Conservation (phyloP, 2,888 invertebrate species). For the Poecilus cupreus region DNA sequence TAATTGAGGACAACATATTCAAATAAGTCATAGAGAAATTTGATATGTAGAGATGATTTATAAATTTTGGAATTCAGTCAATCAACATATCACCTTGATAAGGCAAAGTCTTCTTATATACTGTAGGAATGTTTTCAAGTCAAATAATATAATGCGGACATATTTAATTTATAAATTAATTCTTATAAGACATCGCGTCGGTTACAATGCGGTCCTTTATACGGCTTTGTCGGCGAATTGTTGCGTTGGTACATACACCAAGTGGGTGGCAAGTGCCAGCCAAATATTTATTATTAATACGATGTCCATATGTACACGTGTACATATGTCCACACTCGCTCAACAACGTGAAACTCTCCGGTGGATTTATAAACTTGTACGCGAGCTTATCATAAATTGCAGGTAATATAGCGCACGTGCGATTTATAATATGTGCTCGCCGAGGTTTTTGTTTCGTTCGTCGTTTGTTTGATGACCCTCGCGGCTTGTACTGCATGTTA, state of each 20-base stretch:
- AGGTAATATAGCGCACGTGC: slow-evolving; percentile 22
- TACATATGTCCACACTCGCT: slow-evolving; percentile 21
- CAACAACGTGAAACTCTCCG: not conserved
- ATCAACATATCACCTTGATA: too few relatives aligned
- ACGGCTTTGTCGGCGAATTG: slow-evolving; percentile 38
- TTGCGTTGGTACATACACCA: slow-evolving; percentile 4
- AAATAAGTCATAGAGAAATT: too few relatives aligned
- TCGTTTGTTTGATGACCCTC: slow-evolving; percentile 35
- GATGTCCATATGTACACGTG: slow-evolving; percentile 16
- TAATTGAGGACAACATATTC: too few relatives aligned
- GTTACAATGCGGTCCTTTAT: slow-evolving; percentile 4
- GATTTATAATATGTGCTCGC: slow-evolving; percentile 22
- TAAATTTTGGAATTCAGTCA: too few relatives aligned
- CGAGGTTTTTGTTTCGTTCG: slow-evolving; percentile 24
- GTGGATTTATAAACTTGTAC: slow-evolving; percentile 9
- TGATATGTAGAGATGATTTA: too few relatives aligned
- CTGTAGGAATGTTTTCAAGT: too few relatives aligned
- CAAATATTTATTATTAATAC: slow-evolving; percentile 53
- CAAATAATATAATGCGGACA: not conserved
- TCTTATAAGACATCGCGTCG: not conserved
- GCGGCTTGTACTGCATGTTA: slow-evolving; percentile 39
- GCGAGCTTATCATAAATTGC: slow-evolving; percentile 37
- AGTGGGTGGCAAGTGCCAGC: slow-evolving; percentile 45
- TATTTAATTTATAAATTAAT: not conserved
- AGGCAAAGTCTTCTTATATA: too few relatives aligned